Evolutionary conservation across 1,140 invertebrate species (phyloP), one percentile per base, ranked within the genome.

Genomic region (Heliothis virescens): DNA sequence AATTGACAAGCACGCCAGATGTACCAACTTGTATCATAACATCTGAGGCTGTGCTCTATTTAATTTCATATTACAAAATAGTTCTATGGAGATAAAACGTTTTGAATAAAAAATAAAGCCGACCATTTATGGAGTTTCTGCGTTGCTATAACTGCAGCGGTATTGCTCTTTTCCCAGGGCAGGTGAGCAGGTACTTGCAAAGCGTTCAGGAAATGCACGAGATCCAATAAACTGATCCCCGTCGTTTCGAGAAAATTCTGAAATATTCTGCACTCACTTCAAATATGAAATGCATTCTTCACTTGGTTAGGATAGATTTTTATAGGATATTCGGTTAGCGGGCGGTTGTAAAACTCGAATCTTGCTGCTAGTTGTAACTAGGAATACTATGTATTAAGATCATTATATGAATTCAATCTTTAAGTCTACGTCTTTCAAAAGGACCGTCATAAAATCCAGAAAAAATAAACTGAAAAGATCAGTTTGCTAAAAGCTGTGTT

Each of bases 1-100:
- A 78, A 81, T 81, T 81, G 80, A 81, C 73, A 76, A 59, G 79
- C 69, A 76, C 62, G 73, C 74, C 74, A 81, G 57, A 77, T 71
- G 67, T 69, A 77, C 47, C 57, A 11, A 62, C 47, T 75, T 75
- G 26, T 71, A 41, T 26, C 52, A 60, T 62, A 62, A 75, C 57
- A 75, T 18, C 41, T 59, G 18, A 48, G 50, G 16, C 72, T 62
- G 15, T 60, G 55, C 18, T 48, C 55, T 18, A 18, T 26, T 53
- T 53, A 7, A 52, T 53, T 62, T 18, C 7, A 3, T 21, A 18
- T 9, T 67, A 57, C 16, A 11, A 57, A 13, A 3, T 18, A 55
- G 3, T n/a, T n/a, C 52, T 3, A 16, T n/a, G 26, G 16, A 26
- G 57, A 29, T 13, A 26, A 60, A 60, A 60, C 2, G 21, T 26